Evolutionary conservation across 2,113 vertebrate species (phyloP), one percentile per base, ranked within the genome.

Genomic region (Oreotragus oreotragus): DNA sequence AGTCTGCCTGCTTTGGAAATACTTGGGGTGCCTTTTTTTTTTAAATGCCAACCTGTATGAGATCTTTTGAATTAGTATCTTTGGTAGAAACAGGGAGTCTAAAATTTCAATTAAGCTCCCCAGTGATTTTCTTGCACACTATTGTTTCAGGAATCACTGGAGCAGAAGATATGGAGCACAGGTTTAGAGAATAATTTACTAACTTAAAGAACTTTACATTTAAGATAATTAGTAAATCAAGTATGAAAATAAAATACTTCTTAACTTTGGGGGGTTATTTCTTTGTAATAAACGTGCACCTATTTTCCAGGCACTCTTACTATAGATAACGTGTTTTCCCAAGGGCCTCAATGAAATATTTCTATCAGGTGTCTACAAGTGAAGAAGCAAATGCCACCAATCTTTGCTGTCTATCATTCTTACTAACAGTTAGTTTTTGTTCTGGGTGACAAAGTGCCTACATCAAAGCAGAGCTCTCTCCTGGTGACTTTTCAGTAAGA

Each of bases 91-190:
- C 39, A 45, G 27, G 12, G 23, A 77, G 47, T 57, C 79, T 91
- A 53, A 88, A 86, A 90, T 96, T 97, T 95, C 97, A 91, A 43
- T 96, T 92, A 95, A 70, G 49, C 80, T 89, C 49, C 91, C 53
- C 85, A 64, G 70, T 84, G 83, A 79, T 96, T 89, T 89, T 91
- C 73, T 66, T 21, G 25, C 10, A 66, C 21, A 43, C 8, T 93
- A 36, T 77, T 93, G 90, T 80, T 91, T 91, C 36, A 28, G 33
- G 49, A 96, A 47, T 94, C 88, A 64, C 6, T 96, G 62, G 53
- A 89, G 85, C 60, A 87, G 66, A 98, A 96, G 57, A 96, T 79
- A 79, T 0, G 7, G 17, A 58, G 16, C 45, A 89, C 39, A 51
- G 79, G 16, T 73, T 91, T 76, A 89, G 10, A 86, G 36, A 86